Conservation (phyloP, 2,888 invertebrate genomes). For the Cheilosia grossa region DNA sequence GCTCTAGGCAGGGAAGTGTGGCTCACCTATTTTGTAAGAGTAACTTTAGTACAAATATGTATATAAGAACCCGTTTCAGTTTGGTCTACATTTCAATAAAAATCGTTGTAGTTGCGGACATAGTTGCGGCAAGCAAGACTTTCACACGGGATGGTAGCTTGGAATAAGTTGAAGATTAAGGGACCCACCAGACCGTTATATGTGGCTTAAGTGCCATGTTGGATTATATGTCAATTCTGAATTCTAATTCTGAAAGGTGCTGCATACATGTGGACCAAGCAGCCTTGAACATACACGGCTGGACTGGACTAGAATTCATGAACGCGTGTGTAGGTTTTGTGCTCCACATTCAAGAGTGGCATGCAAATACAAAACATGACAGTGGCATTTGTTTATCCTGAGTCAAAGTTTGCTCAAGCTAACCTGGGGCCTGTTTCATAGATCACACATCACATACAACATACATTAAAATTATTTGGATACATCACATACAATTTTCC, state of each 20-base stretch:
- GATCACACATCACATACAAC: too few species aligned
- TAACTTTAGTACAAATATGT: slow-evolving; percentile 48
- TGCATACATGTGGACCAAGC: neutral
- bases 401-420: neutral
- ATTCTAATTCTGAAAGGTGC: too few species aligned
- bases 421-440: too few species aligned
- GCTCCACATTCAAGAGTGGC: neutral
- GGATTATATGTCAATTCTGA: too few species aligned
- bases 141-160: neutral
- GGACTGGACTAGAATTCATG: slow-evolving; percentile 5
- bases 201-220: too few species aligned
- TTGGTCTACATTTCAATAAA: slow-evolving; percentile 61
- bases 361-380: neutral
- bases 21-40: slow-evolving; percentile 69
- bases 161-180: neutral
- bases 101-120: neutral
- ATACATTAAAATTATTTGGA: too few species aligned
- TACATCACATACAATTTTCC: too few species aligned
- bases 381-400: neutral
- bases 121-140: neutral
- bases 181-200: too few species aligned
- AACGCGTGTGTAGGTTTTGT: neutral
- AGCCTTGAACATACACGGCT: slow-evolving; percentile 1
- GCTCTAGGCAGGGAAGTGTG: slow-evolving; percentile 66
- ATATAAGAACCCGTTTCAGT: slow-evolving; percentile 49